Percentiles rank a stretch among this genome's conserved stretches.
These are phyloP conservation scores for Thecophora atra DNA, from an alignment of 2,888 invertebrate species.

Conservation along the genomic window DNA sequence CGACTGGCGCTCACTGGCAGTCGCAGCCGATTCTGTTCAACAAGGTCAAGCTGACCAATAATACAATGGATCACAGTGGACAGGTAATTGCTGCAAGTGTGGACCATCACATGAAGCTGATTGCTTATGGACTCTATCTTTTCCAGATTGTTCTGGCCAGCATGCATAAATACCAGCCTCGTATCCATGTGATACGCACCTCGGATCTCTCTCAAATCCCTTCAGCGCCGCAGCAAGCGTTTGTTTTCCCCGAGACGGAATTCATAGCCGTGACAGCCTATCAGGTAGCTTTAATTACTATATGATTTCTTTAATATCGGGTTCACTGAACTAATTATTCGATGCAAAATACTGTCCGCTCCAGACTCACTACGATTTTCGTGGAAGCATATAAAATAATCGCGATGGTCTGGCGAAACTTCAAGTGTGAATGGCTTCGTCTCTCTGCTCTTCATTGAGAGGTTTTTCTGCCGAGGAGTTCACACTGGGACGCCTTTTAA, in stretches of 20 bases:
- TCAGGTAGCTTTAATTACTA: conserved; percentile 71
- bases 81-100: conserved; percentile 71
- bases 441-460: conserved; percentile 31
- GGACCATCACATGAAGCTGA: not conserved
- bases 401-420: too few relatives aligned
- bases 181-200: conserved; percentile 84
- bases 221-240: conserved; percentile 76
- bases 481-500: conserved; percentile 43
- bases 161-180: conserved; percentile 97
- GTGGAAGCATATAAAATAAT: too few relatives aligned
- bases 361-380: too few relatives aligned
- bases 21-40: conserved; percentile 82
- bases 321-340: too few relatives aligned
- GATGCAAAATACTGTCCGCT: too few relatives aligned
- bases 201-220: conserved; percentile 76
- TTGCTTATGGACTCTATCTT: not conserved
- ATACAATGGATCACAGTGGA: conserved; percentile 79
- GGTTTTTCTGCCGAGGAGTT: conserved; percentile 35
- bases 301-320: not conserved
- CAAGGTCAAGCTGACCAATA: conserved; percentile 89
- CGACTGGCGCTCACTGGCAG: conserved; percentile 88
- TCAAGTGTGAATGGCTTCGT: conserved; percentile 5
- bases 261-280: conserved; percentile 98
- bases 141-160: conserved; percentile 87
- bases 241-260: conserved; percentile 82